These are phyloP conservation scores for Agrilus planipennis DNA, from an alignment of 1,140 invertebrate genomes.

Conservation along the genomic window DNA sequence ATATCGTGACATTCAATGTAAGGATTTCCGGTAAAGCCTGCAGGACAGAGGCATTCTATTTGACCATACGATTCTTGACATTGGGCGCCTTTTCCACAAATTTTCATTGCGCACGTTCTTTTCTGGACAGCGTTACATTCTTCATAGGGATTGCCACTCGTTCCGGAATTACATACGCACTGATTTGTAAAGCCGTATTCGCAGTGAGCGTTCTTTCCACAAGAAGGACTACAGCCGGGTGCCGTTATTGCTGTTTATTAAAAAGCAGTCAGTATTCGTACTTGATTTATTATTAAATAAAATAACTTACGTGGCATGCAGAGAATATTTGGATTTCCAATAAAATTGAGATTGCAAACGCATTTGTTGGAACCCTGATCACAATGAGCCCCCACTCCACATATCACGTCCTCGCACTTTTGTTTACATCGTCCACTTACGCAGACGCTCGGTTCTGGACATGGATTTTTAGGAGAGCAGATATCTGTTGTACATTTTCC, in stretches of 20 bases:
- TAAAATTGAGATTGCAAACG: constrained; percentile 73
- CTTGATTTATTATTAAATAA: constrained; percentile 3
- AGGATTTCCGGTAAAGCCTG: constrained; percentile 74
- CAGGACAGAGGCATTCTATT: constrained; percentile 70
- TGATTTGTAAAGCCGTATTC: constrained; percentile 63
- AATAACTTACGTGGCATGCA: constrained; percentile 78
- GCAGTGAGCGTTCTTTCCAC: constrained; percentile 75
- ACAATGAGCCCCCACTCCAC: constrained; percentile 71
- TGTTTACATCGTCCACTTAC: constrained; percentile 73
- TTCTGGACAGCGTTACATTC: constrained; percentile 50
- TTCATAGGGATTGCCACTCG: constrained; percentile 76
- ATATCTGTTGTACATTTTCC: constrained; percentile 68
- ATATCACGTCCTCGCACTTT: constrained; percentile 71
- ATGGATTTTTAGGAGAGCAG: constrained; percentile 64
- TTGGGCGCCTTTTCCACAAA: constrained; percentile 66
- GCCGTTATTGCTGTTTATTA: constrained; percentile 54
- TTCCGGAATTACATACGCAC: constrained; percentile 75
- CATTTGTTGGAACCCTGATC: constrained; percentile 69
- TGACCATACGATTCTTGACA: constrained; percentile 60
- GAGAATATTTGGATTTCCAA: constrained; percentile 77
- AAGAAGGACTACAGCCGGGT: constrained; percentile 66
- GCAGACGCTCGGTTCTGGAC: constrained; percentile 65
- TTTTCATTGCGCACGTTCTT: constrained; percentile 56
- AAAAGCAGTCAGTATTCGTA: background rate
- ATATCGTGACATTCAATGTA: constrained; percentile 76